Evolutionary conservation across 2,113 vertebrate genomes (phyloP), one percentile per base, ranked within the genome.

Genomic region (Camelus dromedarius): DNA sequence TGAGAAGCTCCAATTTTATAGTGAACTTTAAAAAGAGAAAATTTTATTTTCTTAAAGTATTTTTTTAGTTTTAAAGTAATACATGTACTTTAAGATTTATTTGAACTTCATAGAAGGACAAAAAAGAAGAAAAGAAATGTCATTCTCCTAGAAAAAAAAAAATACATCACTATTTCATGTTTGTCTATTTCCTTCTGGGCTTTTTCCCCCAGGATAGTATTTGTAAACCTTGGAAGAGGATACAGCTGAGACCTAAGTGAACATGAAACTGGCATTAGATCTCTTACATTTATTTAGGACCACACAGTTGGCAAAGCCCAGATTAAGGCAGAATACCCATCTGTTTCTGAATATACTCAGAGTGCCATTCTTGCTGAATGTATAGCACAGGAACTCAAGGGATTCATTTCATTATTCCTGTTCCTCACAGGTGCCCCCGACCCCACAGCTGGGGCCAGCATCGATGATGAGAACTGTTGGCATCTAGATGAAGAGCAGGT

Each of bases 391-490:
- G 50, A 90, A 83, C 82, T 87, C 56, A 67, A 2, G 5, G 54
- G 30, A 92, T 72, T 96, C 42, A 94, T 88, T 75, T 72, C 64
- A 85, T 5, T 3, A 1, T 94, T 80, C 73, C 84, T n/a, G 10
- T 15, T 95, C 76, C 73, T 89, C 38, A 11, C 97, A 99, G 99
- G 99, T 0, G 99, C 99, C 92, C 99, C 99, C 0, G 99, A 99
- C 95, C 99, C 99, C 75, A 99, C 99, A 12, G 99, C 99, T 82
- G 99, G 99, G 72, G 99, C 99, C 98, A 99, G 99, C 98, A 99
- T 99, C 9, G 99, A 99, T 0, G 99, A 99, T 0, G 99, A 99
- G 97, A 99, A 99, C 99, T 99, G 99, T 98, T 99, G 99, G 99
- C 99, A 99, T 98, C 98, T 99, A 98, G 99, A 99, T 0, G 99